Conservation (phyloP, 2,113 vertebrate genomes). For the Lophura nycthemera region DNA sequence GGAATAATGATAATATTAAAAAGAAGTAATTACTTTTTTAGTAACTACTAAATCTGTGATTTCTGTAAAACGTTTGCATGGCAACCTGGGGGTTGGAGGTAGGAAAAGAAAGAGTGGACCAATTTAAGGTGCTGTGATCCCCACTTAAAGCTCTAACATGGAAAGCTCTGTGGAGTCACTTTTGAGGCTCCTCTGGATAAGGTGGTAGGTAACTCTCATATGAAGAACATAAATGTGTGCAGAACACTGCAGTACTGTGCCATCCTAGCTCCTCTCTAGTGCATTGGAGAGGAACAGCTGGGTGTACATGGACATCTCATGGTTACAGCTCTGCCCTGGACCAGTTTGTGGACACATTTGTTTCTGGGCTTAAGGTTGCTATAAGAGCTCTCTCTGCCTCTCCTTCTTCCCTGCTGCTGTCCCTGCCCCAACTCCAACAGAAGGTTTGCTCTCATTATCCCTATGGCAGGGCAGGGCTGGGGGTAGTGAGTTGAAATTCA, state of each 20-base stretch:
- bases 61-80: background rate
- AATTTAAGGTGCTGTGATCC: accelerated
- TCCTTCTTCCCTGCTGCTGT: background rate
- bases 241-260: accelerated
- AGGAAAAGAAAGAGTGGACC: background rate
- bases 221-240: background rate
- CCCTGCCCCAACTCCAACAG: background rate
- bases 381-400: background rate
- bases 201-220: background rate
- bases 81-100: background rate
- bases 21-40: background rate
- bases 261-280: background rate
- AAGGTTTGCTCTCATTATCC: background rate
- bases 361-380: background rate
- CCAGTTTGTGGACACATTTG: background rate
- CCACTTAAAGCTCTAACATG: background rate
- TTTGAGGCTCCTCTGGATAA: background rate
- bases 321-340: background rate
- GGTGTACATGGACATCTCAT: background rate
- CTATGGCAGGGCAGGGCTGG: background rate
- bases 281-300: background rate
- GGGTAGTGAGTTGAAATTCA: background rate
- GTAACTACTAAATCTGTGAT: too few relatives aligned
- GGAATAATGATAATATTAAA: background rate
- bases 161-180: background rate